These are phyloP conservation scores for Ichneumoninae sp. DNA, from an alignment of 2,888 invertebrate species.

Conservation along the genomic window DNA sequence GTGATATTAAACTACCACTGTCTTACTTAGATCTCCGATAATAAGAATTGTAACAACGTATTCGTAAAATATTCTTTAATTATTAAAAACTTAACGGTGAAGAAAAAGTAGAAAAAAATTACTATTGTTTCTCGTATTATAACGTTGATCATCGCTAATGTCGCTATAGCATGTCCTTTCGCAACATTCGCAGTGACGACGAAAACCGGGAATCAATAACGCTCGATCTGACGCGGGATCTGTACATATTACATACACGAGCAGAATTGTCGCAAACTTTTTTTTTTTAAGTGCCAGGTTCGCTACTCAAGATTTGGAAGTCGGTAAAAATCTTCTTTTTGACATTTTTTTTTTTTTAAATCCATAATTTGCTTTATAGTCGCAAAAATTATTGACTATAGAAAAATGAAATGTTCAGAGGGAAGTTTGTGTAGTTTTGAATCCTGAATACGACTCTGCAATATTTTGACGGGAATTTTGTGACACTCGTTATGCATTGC, in stretches of 20 bases:
- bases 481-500: conserved; percentile 6
- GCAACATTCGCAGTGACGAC: conserved; percentile 48
- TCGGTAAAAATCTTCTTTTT: no score
- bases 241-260: conserved; percentile 26
- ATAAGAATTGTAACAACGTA: conserved; percentile 78
- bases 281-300: not conserved
- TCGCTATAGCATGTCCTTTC: conserved; percentile 59
- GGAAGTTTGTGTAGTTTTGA: not conserved
- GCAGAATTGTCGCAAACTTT: conserved; percentile 10
- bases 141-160: conserved; percentile 65
- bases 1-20: conserved; percentile 85
- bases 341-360: no score
- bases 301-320: no score
- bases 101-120: conserved; percentile 33
- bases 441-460: not conserved
- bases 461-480: not conserved
- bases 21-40: conserved; percentile 84
- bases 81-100: conserved; percentile 49
- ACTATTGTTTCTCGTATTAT: conserved; percentile 67
- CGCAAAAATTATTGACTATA: not conserved
- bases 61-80: conserved; percentile 67
- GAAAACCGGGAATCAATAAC: conserved; percentile 37
- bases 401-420: not conserved
- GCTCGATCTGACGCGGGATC: conserved; percentile 42
- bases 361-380: no score